Evolutionary conservation across 1,140 invertebrate genomes (phyloP).

Genomic region (Hycleus phaleratus): DNA sequence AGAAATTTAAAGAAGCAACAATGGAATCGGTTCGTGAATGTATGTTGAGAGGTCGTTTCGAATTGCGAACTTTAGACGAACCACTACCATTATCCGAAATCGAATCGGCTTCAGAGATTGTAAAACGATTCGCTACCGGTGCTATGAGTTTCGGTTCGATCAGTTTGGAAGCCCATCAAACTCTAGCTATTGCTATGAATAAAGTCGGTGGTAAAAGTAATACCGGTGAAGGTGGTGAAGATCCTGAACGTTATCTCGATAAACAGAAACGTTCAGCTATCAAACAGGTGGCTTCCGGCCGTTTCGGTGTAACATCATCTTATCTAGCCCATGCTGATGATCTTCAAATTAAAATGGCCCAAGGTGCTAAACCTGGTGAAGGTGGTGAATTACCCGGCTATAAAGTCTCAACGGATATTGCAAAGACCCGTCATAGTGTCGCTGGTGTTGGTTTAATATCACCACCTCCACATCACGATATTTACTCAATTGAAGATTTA

Average conservation of each 20-base stretch:
- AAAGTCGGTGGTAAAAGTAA: constrained; percentile 92
- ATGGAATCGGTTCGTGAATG: constrained; percentile 82
- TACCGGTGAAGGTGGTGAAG: constrained; percentile 92
- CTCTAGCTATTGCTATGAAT: constrained; percentile 97
- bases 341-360: constrained; percentile 98
- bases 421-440: constrained; percentile 89
- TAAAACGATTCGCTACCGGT: constrained; percentile 76
- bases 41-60: constrained; percentile 87
- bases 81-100: constrained; percentile 81
- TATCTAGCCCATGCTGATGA: constrained; percentile 96
- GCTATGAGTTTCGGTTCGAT: constrained; percentile 94
- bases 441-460: constrained; percentile 97
- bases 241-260: constrained; percentile 75
- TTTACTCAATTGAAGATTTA: constrained; percentile 99
- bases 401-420: constrained; percentile 87
- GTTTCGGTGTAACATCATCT: constrained; percentile 96
- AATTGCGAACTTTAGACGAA: constrained; percentile 68
- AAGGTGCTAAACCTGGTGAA: constrained; percentile 94
- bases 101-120: constrained; percentile 88
- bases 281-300: constrained; percentile 91
- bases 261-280: constrained; percentile 72
- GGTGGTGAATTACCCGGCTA: constrained; percentile 88
- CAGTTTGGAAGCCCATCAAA: constrained; percentile 88
- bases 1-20: constrained; percentile 79
- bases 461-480: constrained; percentile 98